Conservation (phyloP, 2,888 invertebrate genomes). For the Trissolcus brochymenae region DNA sequence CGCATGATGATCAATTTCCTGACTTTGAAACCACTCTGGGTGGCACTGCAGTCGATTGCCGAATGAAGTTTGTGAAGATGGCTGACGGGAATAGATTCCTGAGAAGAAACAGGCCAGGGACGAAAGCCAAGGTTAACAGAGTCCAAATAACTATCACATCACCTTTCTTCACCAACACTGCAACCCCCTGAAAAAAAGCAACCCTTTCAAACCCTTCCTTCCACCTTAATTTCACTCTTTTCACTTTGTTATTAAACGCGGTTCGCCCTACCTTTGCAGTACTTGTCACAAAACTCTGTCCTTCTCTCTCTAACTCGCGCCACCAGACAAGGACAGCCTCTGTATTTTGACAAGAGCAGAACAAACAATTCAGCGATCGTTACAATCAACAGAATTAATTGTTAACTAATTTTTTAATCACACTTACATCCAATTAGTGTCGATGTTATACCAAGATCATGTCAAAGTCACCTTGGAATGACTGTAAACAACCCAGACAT, state of each 20-base stretch:
- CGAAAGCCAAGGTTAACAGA: slow-evolving; percentile 87
- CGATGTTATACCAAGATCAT: too few relatives aligned
- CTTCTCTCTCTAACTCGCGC: slow-evolving; percentile 7
- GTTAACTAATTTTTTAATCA: background rate
- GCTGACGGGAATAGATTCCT: slow-evolving; percentile 89
- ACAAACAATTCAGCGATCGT: slow-evolving; percentile 4
- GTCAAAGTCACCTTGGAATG: too few relatives aligned
- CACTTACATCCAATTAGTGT: too few relatives aligned
- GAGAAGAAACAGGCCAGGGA: slow-evolving; percentile 93
- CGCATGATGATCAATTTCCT: background rate
- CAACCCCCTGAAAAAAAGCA: too few relatives aligned
- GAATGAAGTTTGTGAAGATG: slow-evolving; percentile 82
- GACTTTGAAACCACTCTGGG: background rate
- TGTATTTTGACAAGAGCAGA: slow-evolving; percentile 26
- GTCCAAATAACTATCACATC: too few relatives aligned
- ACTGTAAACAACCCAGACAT: too few relatives aligned
- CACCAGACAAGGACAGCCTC: slow-evolving; percentile 2
- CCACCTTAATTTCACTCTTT: background rate
- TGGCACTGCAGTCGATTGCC: background rate
- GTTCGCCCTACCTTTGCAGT: slow-evolving; percentile 14
- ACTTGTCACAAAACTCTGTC: slow-evolving; percentile 1
- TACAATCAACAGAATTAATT: slow-evolving; percentile 1
- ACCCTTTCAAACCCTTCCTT: background rate
- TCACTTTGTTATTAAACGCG: slow-evolving; percentile 11
- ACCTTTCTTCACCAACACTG: too few relatives aligned